phyloP scores from a whole-genome alignment of 2,888 invertebrate genomes.

The Colletes collaris region DNA sequence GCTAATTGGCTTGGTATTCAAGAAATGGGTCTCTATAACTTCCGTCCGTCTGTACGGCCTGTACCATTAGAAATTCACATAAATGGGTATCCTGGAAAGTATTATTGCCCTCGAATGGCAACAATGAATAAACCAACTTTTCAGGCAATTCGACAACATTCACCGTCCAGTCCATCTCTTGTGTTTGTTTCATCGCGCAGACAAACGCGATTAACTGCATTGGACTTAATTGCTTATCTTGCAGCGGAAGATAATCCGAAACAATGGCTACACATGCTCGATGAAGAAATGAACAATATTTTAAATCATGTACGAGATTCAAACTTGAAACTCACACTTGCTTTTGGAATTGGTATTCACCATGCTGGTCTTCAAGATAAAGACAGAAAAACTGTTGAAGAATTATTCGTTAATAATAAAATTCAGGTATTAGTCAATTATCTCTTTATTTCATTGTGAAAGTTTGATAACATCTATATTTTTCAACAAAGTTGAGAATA shows the following conservation, averaged over 20 bases:
- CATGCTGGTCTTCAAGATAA: conserved; percentile 98
- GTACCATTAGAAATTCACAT: conserved; percentile 98
- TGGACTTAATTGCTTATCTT: conserved; percentile 95
- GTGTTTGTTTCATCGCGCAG: conserved; percentile 98
- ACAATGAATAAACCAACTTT: conserved; percentile 99
- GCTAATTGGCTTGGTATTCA: conserved; percentile 98
- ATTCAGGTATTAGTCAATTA: conserved; percentile 88
- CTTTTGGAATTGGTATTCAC: conserved; percentile 99
- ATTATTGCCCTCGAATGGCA: conserved; percentile 99
- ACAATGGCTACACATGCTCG: conserved; percentile 95
- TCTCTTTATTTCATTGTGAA: too few species aligned
- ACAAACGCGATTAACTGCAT: conserved; percentile 97
- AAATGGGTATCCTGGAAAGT: conserved; percentile 97
- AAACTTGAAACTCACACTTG: conserved; percentile 95
- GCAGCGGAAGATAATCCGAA: conserved; percentile 96
- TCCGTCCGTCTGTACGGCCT: conserved; percentile 98
- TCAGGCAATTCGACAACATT: conserved; percentile 96
- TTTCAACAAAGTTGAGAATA: not conserved
- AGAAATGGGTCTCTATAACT: conserved; percentile 96
- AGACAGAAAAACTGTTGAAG: conserved; percentile 96
- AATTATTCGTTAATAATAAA: conserved; percentile 96
- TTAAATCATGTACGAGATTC: conserved; percentile 89
- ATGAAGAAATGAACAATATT: conserved; percentile 92
- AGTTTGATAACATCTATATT: not conserved
- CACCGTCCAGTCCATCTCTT: conserved; percentile 94